Evolutionary conservation across 2,888 invertebrate species (phyloP).

Genomic region (Rhingia campestris): DNA sequence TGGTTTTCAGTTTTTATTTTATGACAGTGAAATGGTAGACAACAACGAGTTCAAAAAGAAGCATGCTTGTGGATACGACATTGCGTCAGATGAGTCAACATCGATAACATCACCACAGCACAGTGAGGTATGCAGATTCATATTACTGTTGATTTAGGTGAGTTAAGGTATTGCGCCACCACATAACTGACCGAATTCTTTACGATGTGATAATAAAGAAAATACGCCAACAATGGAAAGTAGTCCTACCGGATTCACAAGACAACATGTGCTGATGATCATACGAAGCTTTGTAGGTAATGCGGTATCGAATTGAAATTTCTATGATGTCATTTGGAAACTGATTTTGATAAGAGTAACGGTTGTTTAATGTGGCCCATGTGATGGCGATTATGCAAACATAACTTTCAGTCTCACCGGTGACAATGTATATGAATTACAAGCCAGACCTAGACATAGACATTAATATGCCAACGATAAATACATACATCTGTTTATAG

Average conservation of each 20-base stretch:
- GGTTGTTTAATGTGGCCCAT: no score
- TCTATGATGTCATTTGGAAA: no score
- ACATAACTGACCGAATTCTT: conserved; percentile 64
- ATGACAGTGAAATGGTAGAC: neutral
- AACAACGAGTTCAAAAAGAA: neutral
- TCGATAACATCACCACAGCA: neutral
- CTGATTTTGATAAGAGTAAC: no score
- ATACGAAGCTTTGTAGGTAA: no score
- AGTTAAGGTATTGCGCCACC: conserved; percentile 55
- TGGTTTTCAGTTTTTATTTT: neutral
- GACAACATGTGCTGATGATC: conserved; percentile 23
- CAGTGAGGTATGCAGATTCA: conserved; percentile 28
- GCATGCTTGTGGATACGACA: conserved; percentile 14
- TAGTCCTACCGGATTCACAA: conserved; percentile 62
- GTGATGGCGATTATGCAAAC: no score
- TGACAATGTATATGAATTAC: no score
- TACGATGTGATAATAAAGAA: conserved; percentile 48
- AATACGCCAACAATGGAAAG: conserved; percentile 49
- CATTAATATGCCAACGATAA: no score
- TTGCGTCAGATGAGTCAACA: conserved; percentile 69
- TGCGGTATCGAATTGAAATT: no score
- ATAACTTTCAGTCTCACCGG: no score
- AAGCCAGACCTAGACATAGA: no score
- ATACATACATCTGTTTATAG: no score
- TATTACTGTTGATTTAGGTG: conserved; percentile 30